Conservation (phyloP, 1,140 invertebrate genomes). For the Chrysomallon squamiferum region DNA sequence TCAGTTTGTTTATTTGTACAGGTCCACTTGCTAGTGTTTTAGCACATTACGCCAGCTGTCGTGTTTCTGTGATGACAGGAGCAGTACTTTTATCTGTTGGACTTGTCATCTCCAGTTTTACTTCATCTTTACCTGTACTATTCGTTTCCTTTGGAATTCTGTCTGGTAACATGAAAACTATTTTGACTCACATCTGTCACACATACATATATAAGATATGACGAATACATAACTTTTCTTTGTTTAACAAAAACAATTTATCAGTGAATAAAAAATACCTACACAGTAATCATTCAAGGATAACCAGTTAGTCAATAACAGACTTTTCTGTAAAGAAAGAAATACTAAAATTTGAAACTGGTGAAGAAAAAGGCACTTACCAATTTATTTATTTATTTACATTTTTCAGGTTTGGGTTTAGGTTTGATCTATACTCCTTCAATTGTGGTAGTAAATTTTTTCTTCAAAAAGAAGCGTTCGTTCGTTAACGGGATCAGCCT, state of each 20-base stretch:
- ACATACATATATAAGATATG: too few species aligned
- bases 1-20: neutral
- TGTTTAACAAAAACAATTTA: too few species aligned
- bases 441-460: conserved; percentile 20
- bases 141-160: conserved; percentile 15
- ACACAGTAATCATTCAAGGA: too few species aligned
- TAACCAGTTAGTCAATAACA: too few species aligned
- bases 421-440: conserved; percentile 22
- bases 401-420: conserved; percentile 12
- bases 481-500: conserved; percentile 15
- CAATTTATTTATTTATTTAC: too few species aligned
- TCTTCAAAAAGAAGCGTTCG: conserved; percentile 15
- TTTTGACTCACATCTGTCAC: too few species aligned
- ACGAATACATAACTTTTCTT: too few species aligned
- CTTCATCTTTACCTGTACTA: conserved; percentile 4
- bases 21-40: neutral
- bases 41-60: conserved; percentile 6
- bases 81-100: conserved; percentile 9
- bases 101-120: conserved; percentile 16
- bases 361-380: too few species aligned
- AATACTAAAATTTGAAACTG: too few species aligned
- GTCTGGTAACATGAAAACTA: conserved; percentile 10
- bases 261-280: too few species aligned
- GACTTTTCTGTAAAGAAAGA: too few species aligned
- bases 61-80: conserved; percentile 16